Base-by-base conservation (phyloP, 2,888 invertebrate genomes). In the Xestoiulus laeticollis region DNA sequence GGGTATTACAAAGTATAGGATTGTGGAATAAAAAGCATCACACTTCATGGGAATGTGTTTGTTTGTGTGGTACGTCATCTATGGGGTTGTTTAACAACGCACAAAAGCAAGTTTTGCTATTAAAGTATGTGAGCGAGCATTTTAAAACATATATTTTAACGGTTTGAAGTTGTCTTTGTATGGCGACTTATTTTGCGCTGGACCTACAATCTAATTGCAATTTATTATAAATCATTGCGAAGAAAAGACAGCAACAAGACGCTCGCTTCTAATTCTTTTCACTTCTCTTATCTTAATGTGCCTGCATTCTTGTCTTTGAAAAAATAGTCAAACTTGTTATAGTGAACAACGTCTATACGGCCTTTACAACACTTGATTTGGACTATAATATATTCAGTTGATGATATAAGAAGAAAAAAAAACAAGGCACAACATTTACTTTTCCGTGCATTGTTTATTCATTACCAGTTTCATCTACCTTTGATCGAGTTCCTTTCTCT, bases 261-360 rank as follows among this genome's bases (percentile, higher is more conserved):
- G 68, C 68, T 68, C 68, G 68, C 68, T 68, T 68, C 68, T 68
- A 68, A 68, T 68, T 68, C 68, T 68, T 68, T 68, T 68, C 68
- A 68, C 68, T 68, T 68, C 68, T 68, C 68, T 68, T 68, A 68
- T 68, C 68, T 68, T 68, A 68, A 68, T 68, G 68, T 68, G 68
- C 68, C 68, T 68, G 68, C 68, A 68, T 68, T 68, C 68, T 68
- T 68, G 68, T 68, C 68, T 68, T 68, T 5, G 68, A 68, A 68
- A 68, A 68, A 68, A 68, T 26, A 26, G 26, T 5, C 26, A 68
- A 68, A 68, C 68, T 22, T 68, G 68, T 68, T 68, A 68, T 26
- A 68, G 68, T 68, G 68, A 26, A 68, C n/a, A 68, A 68, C 68
- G 68, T 68, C 68, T 68, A 68, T 68, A 68, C 68, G 8, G 68